Base-by-base conservation (phyloP, 2,797 vertebrate genomes). In the Simalia tracyae region DNA sequence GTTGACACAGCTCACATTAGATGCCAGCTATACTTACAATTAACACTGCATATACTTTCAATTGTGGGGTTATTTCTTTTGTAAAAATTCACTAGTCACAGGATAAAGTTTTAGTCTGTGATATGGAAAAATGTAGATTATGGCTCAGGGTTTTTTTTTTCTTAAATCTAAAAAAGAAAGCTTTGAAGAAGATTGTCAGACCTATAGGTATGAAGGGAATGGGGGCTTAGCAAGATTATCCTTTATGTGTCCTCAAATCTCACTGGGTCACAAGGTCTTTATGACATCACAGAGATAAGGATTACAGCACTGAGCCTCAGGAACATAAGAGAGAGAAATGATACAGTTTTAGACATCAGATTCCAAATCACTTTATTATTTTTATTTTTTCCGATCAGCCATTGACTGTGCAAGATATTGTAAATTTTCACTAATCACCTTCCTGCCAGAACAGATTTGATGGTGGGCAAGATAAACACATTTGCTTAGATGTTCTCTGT, bases 101-200 rank as follows among this genome's bases (percentile, higher is more conserved):
- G 88, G 87, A 84, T 93, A 92, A 92, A 93, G 86, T 54, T 57
- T 95, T 93, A 56, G 72, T 89, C 91, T 93, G 88, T 92, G 93
- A 92, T 88, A 66, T 60, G 42, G 92, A 64, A 11, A 94, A 93
- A 56, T 92, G 57, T 8, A 68, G 15, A 54, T 31, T 87, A 36
- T 11, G 36, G 76, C 84, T 66, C 60, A 46, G 31, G 50, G n/a
- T 19, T 84, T 24, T 19, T 84, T 24, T 19, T 54, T 54, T 9
- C 31, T 88, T 64, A 42, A 89, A 56, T 89, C 31, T n/a, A 81
- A 17, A n/a, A 60, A 3, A 66, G 81, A 54, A 57, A 90, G 57
- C 15, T 66, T n/a, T 11, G 1, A 85, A n/a, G 84, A 94, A 68
- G 42, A 57, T 61, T 93, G n/a, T 56, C 22, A 31, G 54, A 88